A percentile compares a stretch with the other conserved stretches of the same genome.
Evolutionary conservation across 2,797 vertebrate genomes (phyloP).

Genomic region (Cossypha heuglini): DNA sequence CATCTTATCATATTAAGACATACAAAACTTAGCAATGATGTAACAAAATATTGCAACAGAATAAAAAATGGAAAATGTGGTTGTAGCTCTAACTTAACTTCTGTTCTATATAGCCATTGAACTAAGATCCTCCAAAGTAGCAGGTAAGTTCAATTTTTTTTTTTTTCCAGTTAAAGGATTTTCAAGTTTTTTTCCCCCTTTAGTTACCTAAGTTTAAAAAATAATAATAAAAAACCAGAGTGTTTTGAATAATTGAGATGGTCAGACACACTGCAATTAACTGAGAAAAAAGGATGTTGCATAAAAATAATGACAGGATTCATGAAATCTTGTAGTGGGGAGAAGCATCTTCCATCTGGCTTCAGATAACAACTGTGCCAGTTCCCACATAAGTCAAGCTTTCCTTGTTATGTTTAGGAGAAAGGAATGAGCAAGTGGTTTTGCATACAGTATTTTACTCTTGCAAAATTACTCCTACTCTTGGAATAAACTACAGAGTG

Average conservation of each 20-base stretch:
- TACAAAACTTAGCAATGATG: neutral
- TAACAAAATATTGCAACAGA: neutral
- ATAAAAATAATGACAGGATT: neutral
- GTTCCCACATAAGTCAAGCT: conserved; percentile 13
- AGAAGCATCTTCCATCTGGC: neutral
- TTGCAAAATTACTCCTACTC: conserved; percentile 38
- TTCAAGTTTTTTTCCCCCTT: neutral
- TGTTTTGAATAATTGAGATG: neutral
- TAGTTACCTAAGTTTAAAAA: neutral
- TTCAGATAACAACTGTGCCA: neutral
- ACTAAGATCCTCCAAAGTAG: neutral
- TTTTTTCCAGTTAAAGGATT: neutral
- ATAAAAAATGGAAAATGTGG: neutral
- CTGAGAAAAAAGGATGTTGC: neutral
- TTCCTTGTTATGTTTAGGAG: neutral
- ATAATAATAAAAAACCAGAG: rapidly evolving
- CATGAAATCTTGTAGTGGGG: neutral
- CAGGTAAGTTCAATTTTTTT: neutral
- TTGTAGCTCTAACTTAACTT: neutral
- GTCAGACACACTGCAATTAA: neutral
- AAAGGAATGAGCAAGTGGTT: conserved; percentile 3
- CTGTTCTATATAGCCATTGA: neutral
- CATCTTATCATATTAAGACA: neutral
- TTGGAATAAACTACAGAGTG: conserved; percentile 61
- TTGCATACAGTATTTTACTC: conserved; percentile 56